Evolutionary conservation across 2,888 invertebrate species (phyloP), one percentile per base, ranked within the genome.

Genomic region (Tetramorium bicarinatum): DNA sequence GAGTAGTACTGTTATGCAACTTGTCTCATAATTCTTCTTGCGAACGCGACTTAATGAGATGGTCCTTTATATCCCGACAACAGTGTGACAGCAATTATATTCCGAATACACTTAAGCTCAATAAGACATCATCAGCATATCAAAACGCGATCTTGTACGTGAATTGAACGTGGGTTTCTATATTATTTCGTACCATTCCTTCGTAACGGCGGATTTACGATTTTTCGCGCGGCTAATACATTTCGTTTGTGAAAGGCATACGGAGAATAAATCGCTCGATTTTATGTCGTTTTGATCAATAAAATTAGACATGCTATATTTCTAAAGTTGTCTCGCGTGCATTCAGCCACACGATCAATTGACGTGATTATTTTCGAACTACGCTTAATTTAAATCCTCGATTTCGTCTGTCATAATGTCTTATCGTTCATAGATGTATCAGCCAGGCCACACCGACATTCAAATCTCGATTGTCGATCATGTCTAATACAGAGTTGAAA

Each of bases 381-480:
- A 56, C 67, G 75, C 66, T 89, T 77, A 71, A 87, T 89, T 89
- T 79, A 38, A 64, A 54, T 76, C 59, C 56, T 25, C 25, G 81
- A 85, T 86, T 87, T 87, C 74, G 76, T 69, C 54, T 64, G 21
- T 34, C 47, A 75, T 69, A 74, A 85, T 88, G 84, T 84, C 82
- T 87, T 82, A 89, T 82, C 76, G 44, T 86, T 62, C 47, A 72
- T 64, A 44, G 54, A 85, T 61, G 34, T 34, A 59, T 69, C 75
- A 72, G 15, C 25, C 25, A 41, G 21, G 15, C 15, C 11, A 7
- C 34, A 18, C 15, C 15, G 29, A n/a, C 25, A 64, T 25, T 84
- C 72, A 71, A 87, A 89, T 89, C 86, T 85, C 64, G 67, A 85
- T 75, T 82, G 49, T 18, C 61, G 80, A 86, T 87, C 21, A 11